phyloP scores from a whole-genome alignment of 2,797 vertebrate genomes.

The Eulemur mongoz region DNA sequence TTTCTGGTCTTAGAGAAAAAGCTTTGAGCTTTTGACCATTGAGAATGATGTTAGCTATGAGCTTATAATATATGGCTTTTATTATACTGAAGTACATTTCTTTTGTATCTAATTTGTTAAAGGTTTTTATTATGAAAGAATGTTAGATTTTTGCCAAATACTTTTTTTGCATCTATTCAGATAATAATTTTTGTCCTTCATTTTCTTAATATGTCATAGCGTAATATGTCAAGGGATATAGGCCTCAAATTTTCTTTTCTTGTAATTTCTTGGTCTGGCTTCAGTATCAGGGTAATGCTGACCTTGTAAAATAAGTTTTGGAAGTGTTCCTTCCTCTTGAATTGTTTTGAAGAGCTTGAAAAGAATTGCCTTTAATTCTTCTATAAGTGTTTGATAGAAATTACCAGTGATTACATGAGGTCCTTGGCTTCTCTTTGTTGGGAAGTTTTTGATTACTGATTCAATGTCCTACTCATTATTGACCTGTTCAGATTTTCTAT shows the following conservation, averaged over 20 bases:
- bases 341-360: background rate
- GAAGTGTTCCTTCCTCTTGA: background rate
- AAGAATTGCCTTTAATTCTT: background rate
- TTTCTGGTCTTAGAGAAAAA: background rate
- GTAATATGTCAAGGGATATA: background rate
- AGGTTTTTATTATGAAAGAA: background rate
- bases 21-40: background rate
- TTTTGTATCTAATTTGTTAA: background rate
- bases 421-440: background rate
- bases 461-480: background rate
- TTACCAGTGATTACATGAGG: background rate
- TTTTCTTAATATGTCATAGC: background rate
- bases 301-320: background rate
- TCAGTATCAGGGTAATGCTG: background rate
- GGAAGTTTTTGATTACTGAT: background rate
- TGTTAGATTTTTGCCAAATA: background rate
- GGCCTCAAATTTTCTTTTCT: background rate
- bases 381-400: background rate
- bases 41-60: background rate
- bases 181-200: background rate
- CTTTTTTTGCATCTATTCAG: background rate
- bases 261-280: background rate
- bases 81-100: background rate
- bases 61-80: background rate
- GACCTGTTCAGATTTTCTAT: background rate